These are phyloP conservation scores for Papilio elwesi DNA, from an alignment of 2,888 invertebrate species.

Conservation along the genomic window DNA sequence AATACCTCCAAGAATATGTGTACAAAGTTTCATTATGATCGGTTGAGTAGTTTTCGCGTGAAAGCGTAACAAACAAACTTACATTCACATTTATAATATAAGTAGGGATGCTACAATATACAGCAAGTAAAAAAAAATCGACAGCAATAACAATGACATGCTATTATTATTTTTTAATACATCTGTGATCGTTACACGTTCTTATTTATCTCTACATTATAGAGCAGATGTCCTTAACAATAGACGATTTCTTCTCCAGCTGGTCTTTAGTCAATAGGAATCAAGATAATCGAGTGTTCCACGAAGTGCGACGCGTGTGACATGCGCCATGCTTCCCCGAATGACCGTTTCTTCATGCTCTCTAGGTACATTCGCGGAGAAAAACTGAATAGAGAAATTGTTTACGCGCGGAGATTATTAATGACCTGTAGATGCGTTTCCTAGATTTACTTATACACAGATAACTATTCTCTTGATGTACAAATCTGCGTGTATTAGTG, in stretches of 20 bases:
- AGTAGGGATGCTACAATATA: too few species aligned
- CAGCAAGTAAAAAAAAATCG: too few species aligned
- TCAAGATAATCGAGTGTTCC: slow-evolving; percentile 67
- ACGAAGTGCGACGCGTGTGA: slow-evolving; percentile 69
- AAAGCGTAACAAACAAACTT: too few species aligned
- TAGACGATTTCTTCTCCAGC: slow-evolving; percentile 53
- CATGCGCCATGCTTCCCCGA: slow-evolving; percentile 69
- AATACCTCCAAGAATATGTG: too few species aligned
- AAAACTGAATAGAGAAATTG: slow-evolving; percentile 42
- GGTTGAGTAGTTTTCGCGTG: too few species aligned
- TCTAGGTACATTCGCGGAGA: slow-evolving; percentile 50
- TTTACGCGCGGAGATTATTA: slow-evolving; percentile 23
- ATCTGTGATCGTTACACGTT: neutral
- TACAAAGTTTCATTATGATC: too few species aligned
- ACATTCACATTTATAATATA: too few species aligned
- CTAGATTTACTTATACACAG: neutral
- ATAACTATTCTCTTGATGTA: neutral
- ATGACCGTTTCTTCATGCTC: slow-evolving; percentile 56
- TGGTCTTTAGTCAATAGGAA: slow-evolving; percentile 60
- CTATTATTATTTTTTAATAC: neutral
- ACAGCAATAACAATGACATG: neutral
- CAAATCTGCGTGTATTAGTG: neutral
- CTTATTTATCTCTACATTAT: neutral
- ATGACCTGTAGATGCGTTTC: neutral
- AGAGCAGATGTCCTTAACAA: slow-evolving; percentile 47